A percentile compares a stretch with the other conserved stretches of the same genome.
phyloP scores from a whole-genome alignment of 2,888 invertebrate species.

The Leptopilina syphax region DNA sequence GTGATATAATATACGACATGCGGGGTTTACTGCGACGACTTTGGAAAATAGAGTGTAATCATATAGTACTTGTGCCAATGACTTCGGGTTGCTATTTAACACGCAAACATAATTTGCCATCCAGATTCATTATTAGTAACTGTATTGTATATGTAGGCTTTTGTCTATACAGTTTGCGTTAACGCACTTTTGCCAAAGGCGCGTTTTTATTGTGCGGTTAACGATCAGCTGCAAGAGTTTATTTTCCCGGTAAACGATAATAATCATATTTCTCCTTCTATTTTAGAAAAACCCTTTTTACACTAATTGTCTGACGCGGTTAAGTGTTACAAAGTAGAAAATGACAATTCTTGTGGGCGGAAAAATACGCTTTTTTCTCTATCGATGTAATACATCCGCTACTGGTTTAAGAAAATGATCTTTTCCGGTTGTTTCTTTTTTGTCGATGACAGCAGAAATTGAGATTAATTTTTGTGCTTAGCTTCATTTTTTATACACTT shows the following conservation, averaged over 20 bases:
- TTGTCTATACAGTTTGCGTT: constrained; percentile 7
- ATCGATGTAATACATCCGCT: too few relatives aligned
- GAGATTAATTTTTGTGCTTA: too few relatives aligned
- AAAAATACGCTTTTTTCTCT: too few relatives aligned
- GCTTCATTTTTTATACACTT: too few relatives aligned
- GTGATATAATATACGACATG: constrained; percentile 51
- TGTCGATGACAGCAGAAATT: too few relatives aligned
- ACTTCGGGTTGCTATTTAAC: constrained; percentile 52
- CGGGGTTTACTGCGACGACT: constrained; percentile 52
- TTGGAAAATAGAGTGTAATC: constrained; percentile 45
- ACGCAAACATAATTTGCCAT: constrained; percentile 52
- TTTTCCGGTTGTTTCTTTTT: too few relatives aligned
- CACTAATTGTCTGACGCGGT: too few relatives aligned
- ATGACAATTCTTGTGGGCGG: background rate
- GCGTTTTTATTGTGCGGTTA: background rate
- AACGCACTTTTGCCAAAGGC: constrained; percentile 26
- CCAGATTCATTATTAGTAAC: background rate
- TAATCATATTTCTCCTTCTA: background rate
- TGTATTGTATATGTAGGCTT: background rate
- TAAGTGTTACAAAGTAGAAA: background rate
- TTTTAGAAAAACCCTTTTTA: background rate
- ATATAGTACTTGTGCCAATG: too few relatives aligned
- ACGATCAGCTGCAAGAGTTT: constrained; percentile 2
- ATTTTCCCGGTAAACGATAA: constrained; percentile 19
- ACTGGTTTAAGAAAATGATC: too few relatives aligned